phyloP scores from a whole-genome alignment of 2,113 vertebrate genomes.

The Paraplagusia blochii region DNA sequence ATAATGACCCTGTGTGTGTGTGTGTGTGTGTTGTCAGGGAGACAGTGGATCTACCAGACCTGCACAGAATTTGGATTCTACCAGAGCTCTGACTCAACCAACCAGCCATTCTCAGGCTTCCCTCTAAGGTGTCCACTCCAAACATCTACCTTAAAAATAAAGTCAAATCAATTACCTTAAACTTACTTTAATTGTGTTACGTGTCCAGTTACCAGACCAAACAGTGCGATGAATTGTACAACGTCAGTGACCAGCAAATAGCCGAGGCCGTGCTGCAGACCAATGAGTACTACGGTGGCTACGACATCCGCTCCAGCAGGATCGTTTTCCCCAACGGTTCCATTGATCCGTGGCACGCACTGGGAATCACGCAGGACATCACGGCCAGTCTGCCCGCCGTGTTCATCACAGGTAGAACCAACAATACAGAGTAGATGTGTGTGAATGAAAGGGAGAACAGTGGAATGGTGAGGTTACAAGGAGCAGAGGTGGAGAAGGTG shows the following conservation, averaged over 20 bases:
- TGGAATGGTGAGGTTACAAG: too few relatives aligned
- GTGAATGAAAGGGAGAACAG: too few relatives aligned
- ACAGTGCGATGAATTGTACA: slow-evolving; percentile 61
- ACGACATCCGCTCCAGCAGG: slow-evolving; percentile 55
- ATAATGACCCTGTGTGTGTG: slow-evolving; percentile 26
- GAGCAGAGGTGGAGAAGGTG: too few relatives aligned
- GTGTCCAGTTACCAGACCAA: slow-evolving; percentile 56
- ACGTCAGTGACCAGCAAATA: slow-evolving; percentile 50
- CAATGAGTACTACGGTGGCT: slow-evolving; percentile 67
- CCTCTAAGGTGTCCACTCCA: slow-evolving; percentile 66
- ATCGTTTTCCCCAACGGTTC: slow-evolving; percentile 74
- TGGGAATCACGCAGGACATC: slow-evolving; percentile 68
- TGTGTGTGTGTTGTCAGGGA: slow-evolving; percentile 52
- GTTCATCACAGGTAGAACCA: slow-evolving; percentile 67
- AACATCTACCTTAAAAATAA: neutral
- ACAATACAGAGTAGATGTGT: too few relatives aligned
- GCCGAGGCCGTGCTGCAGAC: slow-evolving; percentile 55
- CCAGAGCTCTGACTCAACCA: slow-evolving; percentile 69
- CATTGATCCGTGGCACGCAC: slow-evolving; percentile 69
- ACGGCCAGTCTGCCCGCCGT: slow-evolving; percentile 58
- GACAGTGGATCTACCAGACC: slow-evolving; percentile 71
- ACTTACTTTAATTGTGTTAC: neutral
- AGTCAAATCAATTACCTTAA: neutral
- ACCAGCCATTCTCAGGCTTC: slow-evolving; percentile 70
- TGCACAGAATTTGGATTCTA: slow-evolving; percentile 80